phyloP scores from a whole-genome alignment of 1,140 invertebrate genomes.

The Myzus persicae region DNA sequence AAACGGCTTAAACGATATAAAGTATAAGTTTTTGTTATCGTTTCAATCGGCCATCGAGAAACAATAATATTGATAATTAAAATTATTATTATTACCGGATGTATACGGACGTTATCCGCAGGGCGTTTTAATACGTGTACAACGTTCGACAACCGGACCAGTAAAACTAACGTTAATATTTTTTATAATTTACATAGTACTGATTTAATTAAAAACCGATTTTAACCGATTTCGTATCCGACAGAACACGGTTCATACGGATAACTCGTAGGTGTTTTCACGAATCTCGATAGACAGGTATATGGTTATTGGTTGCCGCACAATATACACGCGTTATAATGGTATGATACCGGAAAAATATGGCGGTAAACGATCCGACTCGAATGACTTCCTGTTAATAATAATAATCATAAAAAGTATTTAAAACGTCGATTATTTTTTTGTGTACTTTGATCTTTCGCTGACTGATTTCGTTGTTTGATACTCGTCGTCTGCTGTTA shows the following conservation, averaged over 20 bases:
- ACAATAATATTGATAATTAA: background rate
- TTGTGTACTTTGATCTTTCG: background rate
- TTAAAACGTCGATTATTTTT: background rate
- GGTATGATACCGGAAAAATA: background rate
- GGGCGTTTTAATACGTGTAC: background rate
- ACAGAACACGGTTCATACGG: background rate
- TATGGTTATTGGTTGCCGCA: no score
- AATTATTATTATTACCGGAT: no score
- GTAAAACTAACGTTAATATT: no score
- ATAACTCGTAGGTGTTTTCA: background rate
- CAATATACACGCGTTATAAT: background rate
- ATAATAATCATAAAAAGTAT: no score
- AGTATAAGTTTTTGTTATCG: background rate
- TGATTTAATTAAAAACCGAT: no score
- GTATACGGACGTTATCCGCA: no score
- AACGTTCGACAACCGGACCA: background rate
- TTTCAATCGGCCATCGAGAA: background rate
- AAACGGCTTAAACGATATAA: background rate
- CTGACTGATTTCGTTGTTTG: background rate
- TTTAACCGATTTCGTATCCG: background rate
- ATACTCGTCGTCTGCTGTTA: background rate
- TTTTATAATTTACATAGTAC: no score
- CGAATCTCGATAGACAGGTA: background rate
- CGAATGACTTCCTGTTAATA: background rate
- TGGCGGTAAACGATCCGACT: background rate